Base-by-base conservation (phyloP, 2,888 invertebrate species). In the Melanostoma scalare region DNA sequence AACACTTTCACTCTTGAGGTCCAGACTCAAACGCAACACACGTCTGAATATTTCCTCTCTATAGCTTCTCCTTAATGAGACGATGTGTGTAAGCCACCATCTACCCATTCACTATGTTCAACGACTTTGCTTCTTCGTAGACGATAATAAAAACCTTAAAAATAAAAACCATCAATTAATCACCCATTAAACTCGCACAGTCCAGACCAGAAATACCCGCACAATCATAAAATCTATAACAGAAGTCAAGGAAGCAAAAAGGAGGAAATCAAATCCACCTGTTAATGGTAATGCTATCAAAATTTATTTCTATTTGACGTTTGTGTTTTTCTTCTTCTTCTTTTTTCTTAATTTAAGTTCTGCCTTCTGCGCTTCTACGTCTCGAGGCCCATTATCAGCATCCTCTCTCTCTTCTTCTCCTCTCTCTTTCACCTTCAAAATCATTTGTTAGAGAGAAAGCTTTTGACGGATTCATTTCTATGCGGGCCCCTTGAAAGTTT, bases 271-370 rank as follows among this genome's bases (percentile, higher is more conserved):
- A 77, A 77, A 77, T 77, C 69, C 76, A 77, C 76, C 76, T 77
- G 76, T 77, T 77, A 77, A 77, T 77, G 76, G 76, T 69, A 56
- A 69, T 63, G 76, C 69, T 76, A 76, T 76, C 76, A 69, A 76
- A 76, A 76, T 76, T 76, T 76, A 76, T 69, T 76, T 76, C 63
- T 76, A 69, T 69, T 76, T 61, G 60, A 60, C 69, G 61, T 76
- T 30, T 31, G 30, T 40, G 55, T 36, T 63, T 61, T 44, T 61
- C 30, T 30, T 20, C 10, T 6, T 20, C 48, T 10, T 50, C 3
- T 60, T 61, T 46, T 61, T n/a, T 61, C 9, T 46, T 40, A 6
- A 8, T 58, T 48, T 71, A n/a, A 30, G 36, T 61, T 10, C 60
- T 35, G 42, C 40, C 50, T 42, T 48, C 9, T 5, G 6, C 38